Conservation (phyloP, 2,888 invertebrate genomes). For the Chrysodeixis includens region DNA sequence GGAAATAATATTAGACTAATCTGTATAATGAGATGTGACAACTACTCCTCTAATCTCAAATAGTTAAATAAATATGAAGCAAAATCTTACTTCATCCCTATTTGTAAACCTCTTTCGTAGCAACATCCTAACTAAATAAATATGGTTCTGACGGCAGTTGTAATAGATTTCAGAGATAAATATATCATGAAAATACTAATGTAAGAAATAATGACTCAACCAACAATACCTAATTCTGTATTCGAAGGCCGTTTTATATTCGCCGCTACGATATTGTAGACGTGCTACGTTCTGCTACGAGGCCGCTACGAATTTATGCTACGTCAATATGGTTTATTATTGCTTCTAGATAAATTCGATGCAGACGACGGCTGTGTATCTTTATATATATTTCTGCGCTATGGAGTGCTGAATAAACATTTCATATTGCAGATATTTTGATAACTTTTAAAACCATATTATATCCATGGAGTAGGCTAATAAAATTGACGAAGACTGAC, state of each 20-base stretch:
- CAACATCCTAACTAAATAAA: background rate
- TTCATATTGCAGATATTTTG: conserved; percentile 8
- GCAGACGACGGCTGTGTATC: conserved; percentile 13
- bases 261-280: conserved; percentile 54
- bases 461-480: background rate
- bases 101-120: too few relatives aligned
- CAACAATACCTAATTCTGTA: conserved; percentile 48
- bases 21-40: too few relatives aligned
- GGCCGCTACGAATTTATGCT: conserved; percentile 36
- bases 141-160: background rate
- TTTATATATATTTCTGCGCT: conserved; percentile 11
- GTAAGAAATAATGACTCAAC: conserved; percentile 38
- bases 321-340: conserved; percentile 37
- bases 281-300: conserved; percentile 59
- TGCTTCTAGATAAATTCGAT: conserved; percentile 35
- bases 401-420: conserved; percentile 19
- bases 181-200: background rate
- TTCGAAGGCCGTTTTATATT: conserved; percentile 53
- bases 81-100: too few relatives aligned
- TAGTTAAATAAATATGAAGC: too few relatives aligned
- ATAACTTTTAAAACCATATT: background rate
- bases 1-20: too few relatives aligned
- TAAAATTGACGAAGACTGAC: background rate
- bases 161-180: background rate
- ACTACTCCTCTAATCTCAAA: too few relatives aligned